Evolutionary conservation across 2,797 vertebrate genomes (phyloP).

Genomic region (Pipistrellus pipistrellus): DNA sequence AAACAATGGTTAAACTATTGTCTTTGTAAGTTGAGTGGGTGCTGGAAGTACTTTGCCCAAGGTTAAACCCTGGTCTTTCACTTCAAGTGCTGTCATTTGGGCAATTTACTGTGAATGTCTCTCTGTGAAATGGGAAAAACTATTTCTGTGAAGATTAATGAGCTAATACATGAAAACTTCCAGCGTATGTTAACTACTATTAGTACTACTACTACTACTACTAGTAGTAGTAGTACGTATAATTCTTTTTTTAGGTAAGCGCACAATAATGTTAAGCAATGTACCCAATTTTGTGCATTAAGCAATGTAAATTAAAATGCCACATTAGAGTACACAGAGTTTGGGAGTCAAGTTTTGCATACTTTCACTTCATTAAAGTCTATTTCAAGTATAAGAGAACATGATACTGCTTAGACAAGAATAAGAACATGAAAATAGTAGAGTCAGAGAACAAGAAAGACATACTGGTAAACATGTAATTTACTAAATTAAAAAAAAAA

Average conservation of each 20-base stretch:
- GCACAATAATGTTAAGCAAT: background rate
- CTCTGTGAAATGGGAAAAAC: background rate
- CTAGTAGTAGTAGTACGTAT: background rate
- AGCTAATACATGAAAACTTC: background rate
- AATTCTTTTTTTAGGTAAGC: background rate
- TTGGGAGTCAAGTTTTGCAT: constrained; percentile 2
- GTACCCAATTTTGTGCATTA: background rate
- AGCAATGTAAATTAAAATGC: constrained; percentile 20
- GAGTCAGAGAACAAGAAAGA: constrained; percentile 25
- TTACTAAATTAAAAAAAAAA: background rate
- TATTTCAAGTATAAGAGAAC: background rate
- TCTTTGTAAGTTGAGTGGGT: background rate
- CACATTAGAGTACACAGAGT: background rate
- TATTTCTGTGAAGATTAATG: constrained; percentile 6
- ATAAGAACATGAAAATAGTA: background rate
- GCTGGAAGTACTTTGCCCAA: background rate
- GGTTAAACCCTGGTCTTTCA: background rate
- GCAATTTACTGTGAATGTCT: background rate
- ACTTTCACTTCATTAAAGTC: background rate
- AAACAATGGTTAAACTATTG: background rate
- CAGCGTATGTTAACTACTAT: background rate
- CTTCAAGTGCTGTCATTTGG: background rate
- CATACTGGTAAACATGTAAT: background rate
- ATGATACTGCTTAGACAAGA: background rate
- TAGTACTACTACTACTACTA: background rate